phyloP scores from a whole-genome alignment of 2,113 vertebrate genomes.

The Leuciscus idus region DNA sequence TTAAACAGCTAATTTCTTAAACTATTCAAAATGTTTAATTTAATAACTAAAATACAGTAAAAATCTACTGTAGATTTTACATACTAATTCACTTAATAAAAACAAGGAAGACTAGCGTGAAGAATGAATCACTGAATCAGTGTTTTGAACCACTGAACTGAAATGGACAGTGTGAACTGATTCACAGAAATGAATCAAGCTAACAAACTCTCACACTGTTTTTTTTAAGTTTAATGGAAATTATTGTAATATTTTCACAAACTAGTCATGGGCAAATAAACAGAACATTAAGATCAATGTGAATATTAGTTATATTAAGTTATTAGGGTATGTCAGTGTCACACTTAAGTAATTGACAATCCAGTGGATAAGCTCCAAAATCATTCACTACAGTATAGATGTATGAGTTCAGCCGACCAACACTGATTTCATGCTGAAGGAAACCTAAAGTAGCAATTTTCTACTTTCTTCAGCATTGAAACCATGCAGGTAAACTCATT shows the following conservation, averaged over 20 bases:
- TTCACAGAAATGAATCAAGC: not conserved
- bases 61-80: not conserved
- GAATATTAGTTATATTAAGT: not conserved
- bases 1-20: not conserved
- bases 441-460: not conserved
- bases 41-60: not conserved
- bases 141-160: not conserved
- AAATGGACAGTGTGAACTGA: not conserved
- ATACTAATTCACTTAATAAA: not conserved
- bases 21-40: not conserved
- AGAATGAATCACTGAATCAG: not conserved
- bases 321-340: not conserved
- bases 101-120: not conserved
- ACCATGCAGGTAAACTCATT: not conserved
- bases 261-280: not conserved
- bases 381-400: constrained; percentile 27
- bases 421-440: not conserved
- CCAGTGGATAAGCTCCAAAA: constrained; percentile 44
- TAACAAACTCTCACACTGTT: not conserved
- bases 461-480: not conserved
- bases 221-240: not conserved
- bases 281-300: not conserved
- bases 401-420: not conserved
- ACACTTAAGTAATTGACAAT: not conserved
- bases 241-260: not conserved